phyloP scores from a whole-genome alignment of 2,113 vertebrate genomes.

The Acrocephalus arundinaceus region DNA sequence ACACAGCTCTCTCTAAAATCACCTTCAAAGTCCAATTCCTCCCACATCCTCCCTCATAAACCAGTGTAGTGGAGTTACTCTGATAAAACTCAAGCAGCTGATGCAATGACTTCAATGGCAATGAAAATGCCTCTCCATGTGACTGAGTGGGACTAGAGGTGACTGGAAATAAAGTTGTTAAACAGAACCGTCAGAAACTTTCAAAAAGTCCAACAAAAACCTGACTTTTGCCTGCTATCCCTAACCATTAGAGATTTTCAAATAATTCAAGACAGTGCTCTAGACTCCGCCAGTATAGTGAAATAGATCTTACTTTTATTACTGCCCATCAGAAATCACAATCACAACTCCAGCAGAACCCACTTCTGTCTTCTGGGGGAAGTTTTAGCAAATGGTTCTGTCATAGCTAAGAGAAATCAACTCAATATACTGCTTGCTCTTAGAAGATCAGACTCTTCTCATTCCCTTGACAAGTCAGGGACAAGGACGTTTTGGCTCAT shows the following conservation, averaged over 20 bases:
- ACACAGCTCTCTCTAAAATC: neutral
- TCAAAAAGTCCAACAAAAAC: neutral
- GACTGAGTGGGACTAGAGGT: neutral
- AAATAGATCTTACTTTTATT: conserved; percentile 47
- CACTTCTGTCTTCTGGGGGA: conserved; percentile 23
- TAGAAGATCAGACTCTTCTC: conserved; percentile 17
- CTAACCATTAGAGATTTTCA: neutral
- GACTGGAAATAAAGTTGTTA: conserved; percentile 9
- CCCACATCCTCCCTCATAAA: neutral
- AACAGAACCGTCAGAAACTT: conserved; percentile 1
- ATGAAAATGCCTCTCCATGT: neutral
- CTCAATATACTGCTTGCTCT: conserved; percentile 48
- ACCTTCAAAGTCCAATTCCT: conserved; percentile 19
- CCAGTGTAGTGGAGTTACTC: neutral
- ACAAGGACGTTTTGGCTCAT: neutral
- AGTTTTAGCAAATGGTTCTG: conserved; percentile 38
- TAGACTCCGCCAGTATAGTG: neutral
- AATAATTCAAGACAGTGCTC: neutral
- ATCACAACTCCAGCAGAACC: conserved; percentile 6
- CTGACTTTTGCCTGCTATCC: neutral
- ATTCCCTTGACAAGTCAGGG: conserved; percentile 14
- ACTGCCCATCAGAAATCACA: conserved; percentile 55
- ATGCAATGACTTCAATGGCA: neutral
- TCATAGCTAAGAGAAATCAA: conserved; percentile 54
- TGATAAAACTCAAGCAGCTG: neutral